phyloP scores from a whole-genome alignment of 2,113 vertebrate species.

The human (Homo sapiens) region GRCh38 chr2:166659001-166659500 shows the following conservation, averaged over 20 bases:
- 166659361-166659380: not conserved
- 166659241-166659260: slow-evolving; percentile 23
- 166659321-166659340: not conserved
- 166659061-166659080: slow-evolving; percentile 22
- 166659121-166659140: not conserved
- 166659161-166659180: slow-evolving; percentile 35
- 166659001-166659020: slow-evolving; percentile 34
- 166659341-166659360: not conserved
- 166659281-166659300: not conserved
- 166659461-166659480: slow-evolving; percentile 41
- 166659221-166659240: slow-evolving; percentile 19
- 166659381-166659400: slow-evolving; percentile 12
- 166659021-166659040: not conserved
- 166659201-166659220: slow-evolving; percentile 1
- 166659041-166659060: slow-evolving; percentile 10
- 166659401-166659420: not conserved
- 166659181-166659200: not conserved
- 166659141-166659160: not conserved
- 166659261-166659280: not conserved
- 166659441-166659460: slow-evolving; percentile 38
- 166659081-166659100: not conserved
- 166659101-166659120: slow-evolving; percentile 17
- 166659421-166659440: not conserved
- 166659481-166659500: slow-evolving; percentile 29
- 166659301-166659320: not conserved